Conservation (phyloP, 1,140 invertebrate species). For the Mizuhopecten yessoensis region DNA sequence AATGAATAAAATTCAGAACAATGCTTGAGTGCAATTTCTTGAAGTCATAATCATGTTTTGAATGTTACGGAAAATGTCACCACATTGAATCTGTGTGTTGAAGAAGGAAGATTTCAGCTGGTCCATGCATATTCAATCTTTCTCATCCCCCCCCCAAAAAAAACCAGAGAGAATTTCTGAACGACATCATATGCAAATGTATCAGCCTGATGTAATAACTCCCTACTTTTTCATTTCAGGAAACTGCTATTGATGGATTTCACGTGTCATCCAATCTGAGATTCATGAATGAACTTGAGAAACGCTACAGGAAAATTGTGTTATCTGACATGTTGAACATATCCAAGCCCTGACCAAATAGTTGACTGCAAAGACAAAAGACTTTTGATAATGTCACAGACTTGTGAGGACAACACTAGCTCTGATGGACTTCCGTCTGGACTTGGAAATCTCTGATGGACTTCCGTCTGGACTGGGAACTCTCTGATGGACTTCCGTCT, state of each 20-base stretch:
- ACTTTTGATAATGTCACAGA: background rate
- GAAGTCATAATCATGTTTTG: too few species aligned
- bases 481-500: background rate
- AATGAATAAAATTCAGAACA: too few species aligned
- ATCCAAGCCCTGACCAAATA: conserved; percentile 70
- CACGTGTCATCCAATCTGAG: conserved; percentile 77
- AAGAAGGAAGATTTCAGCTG: too few species aligned
- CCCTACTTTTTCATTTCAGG: conserved; percentile 74
- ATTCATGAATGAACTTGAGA: conserved; percentile 81
- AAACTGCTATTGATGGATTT: conserved; percentile 79
- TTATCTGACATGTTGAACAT: conserved; percentile 79
- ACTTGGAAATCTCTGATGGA: background rate
- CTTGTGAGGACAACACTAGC: background rate
- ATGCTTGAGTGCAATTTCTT: too few species aligned
- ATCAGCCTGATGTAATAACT: background rate
- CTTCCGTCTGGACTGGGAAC: background rate
- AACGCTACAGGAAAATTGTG: conserved; percentile 78
- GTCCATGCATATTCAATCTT: too few species aligned
- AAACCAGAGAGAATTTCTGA: too few species aligned
- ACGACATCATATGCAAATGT: too few species aligned
- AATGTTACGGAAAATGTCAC: too few species aligned
- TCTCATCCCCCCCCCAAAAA: too few species aligned
- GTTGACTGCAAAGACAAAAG: too few species aligned
- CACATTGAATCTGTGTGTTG: too few species aligned
- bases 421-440: too few species aligned